A percentile compares a stretch with the other conserved stretches of the same genome.
These are phyloP conservation scores for Cyprinodon diabolis DNA, from an alignment of 2,797 vertebrate species.

Conservation along the genomic window DNA sequence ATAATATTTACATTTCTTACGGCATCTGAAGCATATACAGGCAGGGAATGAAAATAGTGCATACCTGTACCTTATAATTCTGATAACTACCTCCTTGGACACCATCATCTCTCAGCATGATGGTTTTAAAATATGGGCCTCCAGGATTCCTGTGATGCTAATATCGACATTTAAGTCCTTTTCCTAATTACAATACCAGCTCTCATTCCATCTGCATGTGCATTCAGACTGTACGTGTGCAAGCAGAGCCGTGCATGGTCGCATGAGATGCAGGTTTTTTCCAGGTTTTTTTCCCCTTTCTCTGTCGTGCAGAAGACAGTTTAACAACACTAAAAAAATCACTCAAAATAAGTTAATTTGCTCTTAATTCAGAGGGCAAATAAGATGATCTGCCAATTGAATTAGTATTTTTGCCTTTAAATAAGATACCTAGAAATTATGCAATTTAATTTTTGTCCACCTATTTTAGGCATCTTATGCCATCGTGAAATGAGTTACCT, in stretches of 20 bases:
- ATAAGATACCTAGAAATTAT: no score
- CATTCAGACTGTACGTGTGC: background rate
- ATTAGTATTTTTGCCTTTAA: no score
- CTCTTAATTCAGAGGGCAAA: no score
- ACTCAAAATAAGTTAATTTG: no score
- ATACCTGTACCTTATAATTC: conserved; percentile 40
- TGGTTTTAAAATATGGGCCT: conserved; percentile 48
- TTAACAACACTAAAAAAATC: background rate
- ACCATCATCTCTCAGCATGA: background rate
- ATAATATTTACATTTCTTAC: conserved; percentile 8
- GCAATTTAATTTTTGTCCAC: no score
- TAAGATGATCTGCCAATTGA: no score
- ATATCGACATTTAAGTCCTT: conserved; percentile 27
- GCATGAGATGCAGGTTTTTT: background rate
- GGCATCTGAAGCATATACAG: conserved; percentile 47
- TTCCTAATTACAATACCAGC: background rate
- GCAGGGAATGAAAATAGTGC: conserved; percentile 30
- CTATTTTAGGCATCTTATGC: no score
- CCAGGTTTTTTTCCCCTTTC: background rate
- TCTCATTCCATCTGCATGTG: conserved; percentile 24
- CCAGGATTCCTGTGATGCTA: conserved; percentile 36
- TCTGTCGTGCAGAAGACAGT: background rate
- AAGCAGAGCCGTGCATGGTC: background rate
- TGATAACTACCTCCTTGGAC: conserved; percentile 17
- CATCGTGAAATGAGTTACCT: no score